These are phyloP conservation scores for Pelodytes ibericus DNA, from an alignment of 2,797 vertebrate genomes.

Conservation along the genomic window DNA sequence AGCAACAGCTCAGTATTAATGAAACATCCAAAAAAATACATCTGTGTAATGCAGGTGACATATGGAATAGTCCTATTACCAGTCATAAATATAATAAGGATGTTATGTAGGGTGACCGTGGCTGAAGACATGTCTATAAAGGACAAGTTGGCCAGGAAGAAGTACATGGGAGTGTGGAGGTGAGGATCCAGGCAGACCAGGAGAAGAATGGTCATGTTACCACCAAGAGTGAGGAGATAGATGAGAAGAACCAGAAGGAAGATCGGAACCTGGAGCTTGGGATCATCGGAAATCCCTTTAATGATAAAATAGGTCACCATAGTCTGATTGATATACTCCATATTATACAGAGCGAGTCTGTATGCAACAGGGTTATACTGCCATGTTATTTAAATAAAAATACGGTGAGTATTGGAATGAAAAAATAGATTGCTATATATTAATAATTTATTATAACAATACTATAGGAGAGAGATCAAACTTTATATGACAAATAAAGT, in stretches of 20 bases:
- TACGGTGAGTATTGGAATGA: too few species aligned
- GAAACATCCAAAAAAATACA: constrained; percentile 6
- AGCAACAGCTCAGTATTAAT: not conserved
- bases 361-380: not conserved
- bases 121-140: constrained; percentile 10
- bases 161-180: constrained; percentile 35
- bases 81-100: not conserved
- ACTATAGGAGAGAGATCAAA: too few species aligned
- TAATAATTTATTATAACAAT: not conserved
- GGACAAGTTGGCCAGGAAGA: constrained; percentile 30
- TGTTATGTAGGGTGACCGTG: constrained; percentile 2
- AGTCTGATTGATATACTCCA: constrained; percentile 6
- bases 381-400: too few species aligned
- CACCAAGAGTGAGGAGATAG: constrained; percentile 26
- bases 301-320: constrained; percentile 9
- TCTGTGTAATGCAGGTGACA: constrained; percentile 2
- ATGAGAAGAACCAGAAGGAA: constrained; percentile 18
- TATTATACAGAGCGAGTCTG: not conserved
- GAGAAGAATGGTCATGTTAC: constrained; percentile 17
- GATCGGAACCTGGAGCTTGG: constrained; percentile 14
- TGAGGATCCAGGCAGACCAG: constrained; percentile 4
- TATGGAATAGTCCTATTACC: not conserved
- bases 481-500: too few species aligned
- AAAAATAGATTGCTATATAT: too few species aligned
- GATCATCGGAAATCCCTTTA: not conserved